Conservation (phyloP, 2,113 vertebrate genomes). For the Corydoras maculifer region DNA sequence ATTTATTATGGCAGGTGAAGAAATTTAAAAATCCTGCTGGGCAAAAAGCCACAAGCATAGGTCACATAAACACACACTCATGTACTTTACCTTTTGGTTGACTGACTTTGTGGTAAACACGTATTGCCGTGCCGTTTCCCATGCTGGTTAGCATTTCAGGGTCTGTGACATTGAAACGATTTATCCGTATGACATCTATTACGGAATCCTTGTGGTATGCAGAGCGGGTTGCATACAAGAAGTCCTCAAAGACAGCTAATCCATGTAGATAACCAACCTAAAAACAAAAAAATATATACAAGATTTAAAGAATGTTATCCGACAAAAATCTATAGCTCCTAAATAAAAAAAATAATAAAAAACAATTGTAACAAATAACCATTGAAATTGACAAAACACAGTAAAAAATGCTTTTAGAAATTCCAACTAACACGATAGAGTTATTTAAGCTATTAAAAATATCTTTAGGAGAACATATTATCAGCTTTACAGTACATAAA, state of each 20-base stretch:
- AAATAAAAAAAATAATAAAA: background rate
- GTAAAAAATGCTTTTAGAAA: too few species aligned
- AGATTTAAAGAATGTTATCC: background rate
- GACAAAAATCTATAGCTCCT: background rate
- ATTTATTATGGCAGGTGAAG: background rate
- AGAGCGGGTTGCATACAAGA: slow-evolving; percentile 79
- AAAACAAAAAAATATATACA: slow-evolving; percentile 39
- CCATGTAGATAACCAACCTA: slow-evolving; percentile 84
- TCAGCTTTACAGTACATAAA: too few species aligned
- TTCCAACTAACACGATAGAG: too few species aligned
- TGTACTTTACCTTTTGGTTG: slow-evolving; percentile 79
- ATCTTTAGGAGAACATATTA: too few species aligned
- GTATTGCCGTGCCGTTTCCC: slow-evolving; percentile 69
- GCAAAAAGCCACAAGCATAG: background rate
- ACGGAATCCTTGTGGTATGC: slow-evolving; percentile 60
- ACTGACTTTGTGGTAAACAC: slow-evolving; percentile 83
- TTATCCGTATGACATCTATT: slow-evolving; percentile 75
- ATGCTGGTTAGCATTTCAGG: slow-evolving; percentile 65
- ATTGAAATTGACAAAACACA: too few species aligned
- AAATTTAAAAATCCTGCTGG: background rate
- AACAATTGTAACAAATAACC: background rate
- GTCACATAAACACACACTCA: background rate
- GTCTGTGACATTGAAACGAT: slow-evolving; percentile 84
- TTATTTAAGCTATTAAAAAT: too few species aligned
- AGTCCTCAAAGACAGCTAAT: slow-evolving; percentile 89